phyloP scores from a whole-genome alignment of 2,113 vertebrate genomes.

The Notothenia rossii region DNA sequence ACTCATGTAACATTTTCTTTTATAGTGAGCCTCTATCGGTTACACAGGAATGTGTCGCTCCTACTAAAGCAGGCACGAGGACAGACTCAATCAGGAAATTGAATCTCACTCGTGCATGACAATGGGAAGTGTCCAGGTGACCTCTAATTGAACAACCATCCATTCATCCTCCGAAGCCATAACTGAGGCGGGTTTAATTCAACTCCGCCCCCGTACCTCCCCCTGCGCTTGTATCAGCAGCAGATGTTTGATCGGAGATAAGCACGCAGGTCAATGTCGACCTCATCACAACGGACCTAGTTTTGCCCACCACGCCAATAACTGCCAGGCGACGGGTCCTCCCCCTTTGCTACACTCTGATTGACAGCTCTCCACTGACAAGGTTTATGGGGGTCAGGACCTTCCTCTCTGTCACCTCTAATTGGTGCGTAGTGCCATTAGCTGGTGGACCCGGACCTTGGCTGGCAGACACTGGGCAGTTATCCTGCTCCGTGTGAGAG shows the following conservation, averaged over 20 bases:
- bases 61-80: constrained; percentile 13
- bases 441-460: constrained; percentile 67
- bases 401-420: constrained; percentile 74
- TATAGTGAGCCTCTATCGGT: neutral
- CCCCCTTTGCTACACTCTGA: constrained; percentile 61
- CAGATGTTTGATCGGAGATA: constrained; percentile 81
- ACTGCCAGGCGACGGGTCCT: constrained; percentile 65
- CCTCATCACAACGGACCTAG: constrained; percentile 56
- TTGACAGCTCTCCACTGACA: constrained; percentile 77
- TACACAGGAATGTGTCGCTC: neutral
- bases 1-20: constrained; percentile 29
- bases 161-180: constrained; percentile 60
- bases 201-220: constrained; percentile 33
- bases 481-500: constrained; percentile 47
- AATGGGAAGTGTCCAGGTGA: constrained; percentile 69
- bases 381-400: constrained; percentile 80
- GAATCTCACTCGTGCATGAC: constrained; percentile 65
- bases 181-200: constrained; percentile 59
- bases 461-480: constrained; percentile 45
- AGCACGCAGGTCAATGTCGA: constrained; percentile 74
- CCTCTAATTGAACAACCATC: constrained; percentile 67
- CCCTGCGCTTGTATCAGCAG: constrained; percentile 56
- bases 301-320: constrained; percentile 69
- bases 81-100: constrained; percentile 63
- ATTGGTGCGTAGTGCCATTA: constrained; percentile 72